Conservation (phyloP, 2,113 vertebrate genomes). For the Thalassoma bifasciatum region DNA sequence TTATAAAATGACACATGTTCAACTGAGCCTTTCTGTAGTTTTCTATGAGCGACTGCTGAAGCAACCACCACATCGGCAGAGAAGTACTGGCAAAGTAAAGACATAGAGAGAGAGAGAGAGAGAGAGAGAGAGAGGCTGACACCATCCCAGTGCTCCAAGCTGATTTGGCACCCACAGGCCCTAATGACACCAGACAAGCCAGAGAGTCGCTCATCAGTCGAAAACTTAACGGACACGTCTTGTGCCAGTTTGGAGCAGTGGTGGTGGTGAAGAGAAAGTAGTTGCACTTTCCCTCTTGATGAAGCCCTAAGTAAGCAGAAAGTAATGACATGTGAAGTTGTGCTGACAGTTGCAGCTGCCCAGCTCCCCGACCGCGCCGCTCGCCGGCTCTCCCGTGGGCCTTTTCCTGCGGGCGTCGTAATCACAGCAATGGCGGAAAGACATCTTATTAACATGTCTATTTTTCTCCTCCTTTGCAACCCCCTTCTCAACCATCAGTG, state of each 20-base stretch:
- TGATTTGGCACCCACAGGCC: constrained; percentile 69
- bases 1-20: constrained; percentile 40
- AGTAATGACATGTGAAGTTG: constrained; percentile 86
- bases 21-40: constrained; percentile 58
- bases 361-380: constrained; percentile 63
- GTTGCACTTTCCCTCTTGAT: constrained; percentile 79
- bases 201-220: constrained; percentile 69
- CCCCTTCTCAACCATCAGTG: constrained; percentile 14
- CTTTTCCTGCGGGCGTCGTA: constrained; percentile 65
- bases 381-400: constrained; percentile 71
- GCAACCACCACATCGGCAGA: constrained; percentile 64
- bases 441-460: constrained; percentile 78
- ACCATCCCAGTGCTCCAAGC: constrained; percentile 59
- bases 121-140: constrained; percentile 43
- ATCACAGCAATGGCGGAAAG: constrained; percentile 62
- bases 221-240: constrained; percentile 71
- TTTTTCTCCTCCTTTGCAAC: constrained; percentile 52
- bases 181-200: constrained; percentile 79
- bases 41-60: constrained; percentile 51
- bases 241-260: constrained; percentile 35
- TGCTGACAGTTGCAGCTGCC: constrained; percentile 85
- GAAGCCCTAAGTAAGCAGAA: constrained; percentile 85
- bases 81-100: constrained; percentile 31
- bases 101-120: constrained; percentile 13
- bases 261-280: constrained; percentile 36